Evolutionary conservation across 2,113 vertebrate genomes (phyloP).

Genomic region (Elgaria multicarinata): DNA sequence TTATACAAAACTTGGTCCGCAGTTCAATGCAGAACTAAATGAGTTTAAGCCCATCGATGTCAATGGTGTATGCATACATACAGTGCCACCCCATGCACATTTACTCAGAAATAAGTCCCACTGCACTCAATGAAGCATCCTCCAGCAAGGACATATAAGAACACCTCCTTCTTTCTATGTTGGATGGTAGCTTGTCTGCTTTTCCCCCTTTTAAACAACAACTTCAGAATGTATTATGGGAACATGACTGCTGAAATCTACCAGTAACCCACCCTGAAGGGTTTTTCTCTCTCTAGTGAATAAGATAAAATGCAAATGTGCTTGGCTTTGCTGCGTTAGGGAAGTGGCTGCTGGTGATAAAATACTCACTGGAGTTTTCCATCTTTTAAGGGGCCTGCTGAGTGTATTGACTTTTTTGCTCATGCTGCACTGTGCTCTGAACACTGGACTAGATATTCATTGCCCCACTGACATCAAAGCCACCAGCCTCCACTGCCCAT

Average conservation of each 20-base stretch:
- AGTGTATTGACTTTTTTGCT: neutral
- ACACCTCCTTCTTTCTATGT: neutral
- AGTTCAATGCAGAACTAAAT: neutral
- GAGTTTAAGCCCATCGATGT: neutral
- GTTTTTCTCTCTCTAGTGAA: neutral
- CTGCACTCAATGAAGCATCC: too few relatives aligned
- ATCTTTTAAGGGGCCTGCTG: neutral
- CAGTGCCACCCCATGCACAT: neutral
- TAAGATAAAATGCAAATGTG: conserved; percentile 12
- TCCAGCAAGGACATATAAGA: neutral
- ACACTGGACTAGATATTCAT: neutral
- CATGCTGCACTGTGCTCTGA: neutral
- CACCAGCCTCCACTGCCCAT: too few relatives aligned
- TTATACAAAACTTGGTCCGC: neutral
- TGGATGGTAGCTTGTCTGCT: neutral
- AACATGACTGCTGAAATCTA: neutral
- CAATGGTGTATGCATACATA: neutral
- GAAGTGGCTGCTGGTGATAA: neutral
- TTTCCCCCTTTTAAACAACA: neutral
- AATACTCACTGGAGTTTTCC: neutral
- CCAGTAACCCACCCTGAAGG: neutral
- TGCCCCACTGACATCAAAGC: too few relatives aligned
- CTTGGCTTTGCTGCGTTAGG: neutral
- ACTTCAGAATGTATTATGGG: neutral
- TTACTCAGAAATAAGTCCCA: neutral